Base-by-base conservation (phyloP, 2,888 invertebrate genomes). In the Eulithis testata region DNA sequence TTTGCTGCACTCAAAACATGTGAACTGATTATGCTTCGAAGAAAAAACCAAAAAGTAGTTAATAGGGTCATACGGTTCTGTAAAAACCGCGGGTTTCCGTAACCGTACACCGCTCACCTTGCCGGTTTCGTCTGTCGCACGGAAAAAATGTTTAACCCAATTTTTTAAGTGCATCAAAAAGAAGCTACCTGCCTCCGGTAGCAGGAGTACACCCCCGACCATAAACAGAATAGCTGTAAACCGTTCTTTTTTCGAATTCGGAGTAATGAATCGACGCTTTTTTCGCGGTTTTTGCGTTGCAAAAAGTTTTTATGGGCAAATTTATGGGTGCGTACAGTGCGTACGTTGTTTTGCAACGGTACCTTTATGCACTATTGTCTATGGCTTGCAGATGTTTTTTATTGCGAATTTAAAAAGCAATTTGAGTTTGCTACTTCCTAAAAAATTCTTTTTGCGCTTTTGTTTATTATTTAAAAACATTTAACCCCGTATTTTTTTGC, bases 51-150 rank as follows among this genome's bases (percentile, higher is more conserved):
- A 87, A 86, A 87, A 84, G 79, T 71, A 79, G 82, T 88, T 89
- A 91, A 90, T 90, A 88, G 88, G 91, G 88, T 88, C 88, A 85
- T 80, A 82, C 82, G 77, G 80, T 80, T 73, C 66, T 58, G 77
- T 84, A 85, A 89, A 88, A 89, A 85, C 78, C 78, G 78, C 81
- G 75, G 83, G 90, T 90, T 91, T 90, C 93, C 93, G 92, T 91
- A 93, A 92, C 90, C 79, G 80, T 84, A 92, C 83, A 88, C 91
- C 85, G 83, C 83, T 89, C 89, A 90, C 91, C 91, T 91, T 89
- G 88, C 84, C 81, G 78, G 80, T 74, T 79, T 89, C 90, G 86
- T 85, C 85, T 90, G 88, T 84, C 86, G 76, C 70, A 73, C 54
- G 71, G 53, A 84, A 87, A 88, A 88, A 89, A 87, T 72, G 73